Evolutionary conservation across 1,140 invertebrate species (phyloP).

Genomic region (Drosophila ambigua): DNA sequence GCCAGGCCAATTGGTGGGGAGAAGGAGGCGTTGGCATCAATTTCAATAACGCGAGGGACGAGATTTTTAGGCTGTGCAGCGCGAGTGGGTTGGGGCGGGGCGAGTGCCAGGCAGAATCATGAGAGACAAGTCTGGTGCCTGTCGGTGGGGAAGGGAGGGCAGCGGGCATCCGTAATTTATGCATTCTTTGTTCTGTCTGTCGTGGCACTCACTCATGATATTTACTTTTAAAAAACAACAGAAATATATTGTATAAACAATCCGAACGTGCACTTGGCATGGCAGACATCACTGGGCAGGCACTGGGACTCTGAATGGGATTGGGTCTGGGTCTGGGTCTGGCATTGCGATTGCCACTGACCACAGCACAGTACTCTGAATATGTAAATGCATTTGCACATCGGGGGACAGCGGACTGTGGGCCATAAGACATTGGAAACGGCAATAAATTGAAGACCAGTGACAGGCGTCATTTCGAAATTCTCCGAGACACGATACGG

Average conservation of each 20-base stretch:
- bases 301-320: conserved; percentile 29
- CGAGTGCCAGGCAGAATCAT: conserved; percentile 26
- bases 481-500: conserved; percentile 48
- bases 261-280: conserved; percentile 46
- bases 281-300: conserved; percentile 22
- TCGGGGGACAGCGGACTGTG: not conserved
- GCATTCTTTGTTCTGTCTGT: conserved; percentile 71
- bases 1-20: conserved; percentile 29
- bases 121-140: conserved; percentile 28
- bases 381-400: conserved; percentile 68
- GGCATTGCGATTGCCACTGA: conserved; percentile 43
- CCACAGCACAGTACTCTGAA: conserved; percentile 51
- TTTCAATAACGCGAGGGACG: conserved; percentile 54
- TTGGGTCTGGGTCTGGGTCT: conserved; percentile 13
- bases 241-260: conserved; percentile 35
- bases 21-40: conserved; percentile 33
- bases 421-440: conserved; percentile 34
- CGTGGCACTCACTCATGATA: conserved; percentile 60
- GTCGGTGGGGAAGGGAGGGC: conserved; percentile 4
- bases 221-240: conserved; percentile 57
- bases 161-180: conserved; percentile 65
- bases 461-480: conserved; percentile 71
- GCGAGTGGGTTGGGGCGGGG: too few relatives aligned
- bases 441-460: conserved; percentile 62
- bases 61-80: conserved; percentile 49